Evolutionary conservation across 2,888 invertebrate species (phyloP), one percentile per base, ranked within the genome.

Genomic region (Caenorhabditis macrosperma): DNA sequence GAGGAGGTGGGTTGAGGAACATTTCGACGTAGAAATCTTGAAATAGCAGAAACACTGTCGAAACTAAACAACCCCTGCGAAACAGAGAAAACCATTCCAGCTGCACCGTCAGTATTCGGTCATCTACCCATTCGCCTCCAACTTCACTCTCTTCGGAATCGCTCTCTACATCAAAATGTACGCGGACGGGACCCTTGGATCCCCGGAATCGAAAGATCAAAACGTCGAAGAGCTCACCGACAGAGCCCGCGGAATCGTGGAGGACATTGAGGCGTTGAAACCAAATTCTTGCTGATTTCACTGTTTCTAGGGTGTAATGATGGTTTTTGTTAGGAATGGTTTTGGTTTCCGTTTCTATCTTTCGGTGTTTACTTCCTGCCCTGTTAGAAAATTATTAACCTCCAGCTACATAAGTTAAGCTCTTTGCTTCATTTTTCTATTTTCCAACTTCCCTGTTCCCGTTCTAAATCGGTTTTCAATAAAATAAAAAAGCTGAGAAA

Each of bases 121-220:
- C 5, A 64, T 66, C 5, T 78, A 38, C 17, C 60, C 78, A 38
- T 54, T 60, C 26, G 44, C 71, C 0, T 66, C 71, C 2, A 78
- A 71, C 33, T 78, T 78, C 28, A 38, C 66, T 17, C 38, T 78
- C 1, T 78, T 78, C 17, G 78, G 78, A 46, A 66, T 71, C n/a
- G 15, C 60, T 5, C 0, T 71, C 1, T 78, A 78, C 46, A 54
- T 66, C 30, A 71, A 67, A 38, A 60, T 78, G 71, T 78, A 78
- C 38, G 1, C 6, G 9, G 71, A 78, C 44, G 78, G 71, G n/a
- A 71, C 41, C 4, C 33, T 78, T 1, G 78, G 78, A 38, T 15
- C 15, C 5, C 24, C 44, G 15, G 66, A 59, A 17, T 12, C 30
- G 1, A 17, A 38, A 26, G 38, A 60, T n/a, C 15, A 9, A 2